Percentiles rank a stretch among this genome's conserved stretches.
These are phyloP conservation scores for Poecile montanus DNA, from an alignment of 2,797 vertebrate species.

Conservation along the genomic window DNA sequence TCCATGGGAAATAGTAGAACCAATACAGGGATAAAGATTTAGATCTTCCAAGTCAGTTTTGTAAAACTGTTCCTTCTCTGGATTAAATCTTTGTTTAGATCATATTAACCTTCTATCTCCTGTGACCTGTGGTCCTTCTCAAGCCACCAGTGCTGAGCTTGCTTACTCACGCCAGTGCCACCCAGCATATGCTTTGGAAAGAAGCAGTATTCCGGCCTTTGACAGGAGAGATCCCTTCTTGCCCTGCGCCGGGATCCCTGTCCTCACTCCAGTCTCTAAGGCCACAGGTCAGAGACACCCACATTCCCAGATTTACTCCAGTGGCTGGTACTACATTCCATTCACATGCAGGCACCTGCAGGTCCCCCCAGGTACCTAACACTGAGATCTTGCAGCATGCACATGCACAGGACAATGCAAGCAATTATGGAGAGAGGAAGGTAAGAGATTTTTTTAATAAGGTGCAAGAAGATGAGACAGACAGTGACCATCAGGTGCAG, in stretches of 20 bases:
- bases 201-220: background rate
- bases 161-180: fast-evolving
- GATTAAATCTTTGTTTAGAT: background rate
- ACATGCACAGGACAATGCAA: no score
- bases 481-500: fast-evolving
- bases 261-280: background rate
- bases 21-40: background rate
- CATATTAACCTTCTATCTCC: background rate
- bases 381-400: background rate
- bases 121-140: background rate
- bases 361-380: background rate
- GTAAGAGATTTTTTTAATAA: background rate
- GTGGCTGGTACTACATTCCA: background rate
- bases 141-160: background rate
- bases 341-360: background rate
- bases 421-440: background rate
- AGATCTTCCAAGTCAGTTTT: background rate
- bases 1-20: background rate
- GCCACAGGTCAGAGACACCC: no score
- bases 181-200: background rate
- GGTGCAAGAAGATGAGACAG: background rate
- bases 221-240: no score
- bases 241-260: background rate
- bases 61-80: background rate
- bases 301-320: background rate